These are phyloP conservation scores for Wiebesia pumilae DNA, from an alignment of 1,140 invertebrate species.

Conservation along the genomic window DNA sequence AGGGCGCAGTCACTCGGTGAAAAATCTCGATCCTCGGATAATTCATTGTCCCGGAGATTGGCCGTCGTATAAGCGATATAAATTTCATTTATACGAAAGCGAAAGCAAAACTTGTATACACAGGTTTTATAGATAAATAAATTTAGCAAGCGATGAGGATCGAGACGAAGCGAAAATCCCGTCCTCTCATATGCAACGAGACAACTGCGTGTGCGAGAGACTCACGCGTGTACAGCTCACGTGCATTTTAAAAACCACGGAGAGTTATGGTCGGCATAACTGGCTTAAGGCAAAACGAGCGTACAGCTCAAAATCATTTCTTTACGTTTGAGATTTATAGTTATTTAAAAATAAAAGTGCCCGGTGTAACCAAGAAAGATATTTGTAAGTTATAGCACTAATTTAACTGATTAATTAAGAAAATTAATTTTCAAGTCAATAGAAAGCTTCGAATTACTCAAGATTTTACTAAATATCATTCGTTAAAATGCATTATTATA, in stretches of 20 bases:
- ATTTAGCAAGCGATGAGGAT: background rate
- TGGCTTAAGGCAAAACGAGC: conserved; percentile 31
- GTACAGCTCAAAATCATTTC: conserved; percentile 29
- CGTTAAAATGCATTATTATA: background rate
- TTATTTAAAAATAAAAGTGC: conserved; percentile 5
- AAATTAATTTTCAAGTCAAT: background rate
- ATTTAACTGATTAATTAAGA: conserved; percentile 18
- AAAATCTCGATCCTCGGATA: background rate
- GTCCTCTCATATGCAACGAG: background rate
- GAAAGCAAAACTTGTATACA: background rate
- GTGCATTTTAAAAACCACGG: conserved; percentile 38
- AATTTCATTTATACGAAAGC: conserved; percentile 39
- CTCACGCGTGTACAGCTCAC: background rate
- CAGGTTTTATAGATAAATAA: background rate
- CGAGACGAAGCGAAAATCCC: conserved; percentile 14
- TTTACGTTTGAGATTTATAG: conserved; percentile 40
- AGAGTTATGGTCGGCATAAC: conserved; percentile 41
- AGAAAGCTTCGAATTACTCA: background rate
- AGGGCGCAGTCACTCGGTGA: background rate
- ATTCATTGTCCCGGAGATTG: background rate
- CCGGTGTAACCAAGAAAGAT: background rate
- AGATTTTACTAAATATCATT: background rate
- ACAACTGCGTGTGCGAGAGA: background rate
- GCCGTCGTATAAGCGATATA: background rate
- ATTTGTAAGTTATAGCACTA: background rate